Evolutionary conservation across 2,113 vertebrate genomes (phyloP), one percentile per base, ranked within the genome.

Genomic region (Mesocricetus auratus): DNA sequence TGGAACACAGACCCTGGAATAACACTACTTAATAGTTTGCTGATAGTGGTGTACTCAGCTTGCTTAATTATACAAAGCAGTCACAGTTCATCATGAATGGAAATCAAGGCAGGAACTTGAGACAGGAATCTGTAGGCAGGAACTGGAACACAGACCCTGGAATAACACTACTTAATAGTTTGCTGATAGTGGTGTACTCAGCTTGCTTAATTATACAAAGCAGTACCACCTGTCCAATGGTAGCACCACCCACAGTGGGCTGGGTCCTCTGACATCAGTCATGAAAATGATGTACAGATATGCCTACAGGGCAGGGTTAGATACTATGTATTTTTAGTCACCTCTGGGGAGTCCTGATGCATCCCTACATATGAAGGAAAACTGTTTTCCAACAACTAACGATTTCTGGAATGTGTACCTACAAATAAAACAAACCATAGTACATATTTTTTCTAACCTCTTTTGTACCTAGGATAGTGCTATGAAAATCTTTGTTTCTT

Each of bases 401-500:
- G 22, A 78, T 26, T 47, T 39, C 42, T 71, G 26, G 69, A 77
- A 71, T 26, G 22, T 36, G 8, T 33, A 31, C 17, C 39, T 10
- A 31, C 53, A 53, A 36, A 45, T 42, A 7, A 77, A 47, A n/a
- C 62, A 64, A 42, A 6, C 4, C 29, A 47, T 8, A 58, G 2
- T 9, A 73, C 19, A 47, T 47, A 26, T 85, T 86, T 45, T 74
- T n/a, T 3, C 1, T 62, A 36, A 36, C 7, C 45, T 45, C 33
- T 0, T 39, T 36, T 24, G 4, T n/a, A 21, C 29, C 29, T 7
- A 16, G 8, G 69, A 75, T 3, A 50, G 31, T 62, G 17, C 10
- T 7, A 3, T 10, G 12, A 7, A 53, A n/a, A 36, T 71, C 68
- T 16, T 15, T 15, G 0, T 11, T 45, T 13, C 11, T 12, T 4